phyloP scores from a whole-genome alignment of 2,888 invertebrate genomes.

The Odontocerum albicorne region DNA sequence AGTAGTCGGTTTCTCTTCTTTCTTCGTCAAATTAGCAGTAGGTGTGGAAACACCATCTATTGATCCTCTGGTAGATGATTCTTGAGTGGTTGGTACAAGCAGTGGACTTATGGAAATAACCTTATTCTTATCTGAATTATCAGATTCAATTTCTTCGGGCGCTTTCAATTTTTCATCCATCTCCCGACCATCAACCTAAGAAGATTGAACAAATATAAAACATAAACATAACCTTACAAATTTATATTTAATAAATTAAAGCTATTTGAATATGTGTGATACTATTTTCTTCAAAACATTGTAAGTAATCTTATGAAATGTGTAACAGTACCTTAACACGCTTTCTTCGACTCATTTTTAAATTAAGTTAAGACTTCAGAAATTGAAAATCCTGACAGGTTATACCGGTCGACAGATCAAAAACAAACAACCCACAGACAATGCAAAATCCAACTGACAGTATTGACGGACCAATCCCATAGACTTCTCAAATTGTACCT shows the following conservation, averaged over 20 bases:
- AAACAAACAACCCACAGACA: too few relatives aligned
- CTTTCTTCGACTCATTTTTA: conserved; percentile 62
- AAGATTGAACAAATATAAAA: conserved; percentile 36
- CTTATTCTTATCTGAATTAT: conserved; percentile 65
- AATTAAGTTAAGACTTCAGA: too few relatives aligned
- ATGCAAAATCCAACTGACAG: too few relatives aligned
- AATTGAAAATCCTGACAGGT: too few relatives aligned
- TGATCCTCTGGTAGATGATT: conserved; percentile 56
- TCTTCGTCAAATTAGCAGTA: conserved; percentile 43
- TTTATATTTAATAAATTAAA: too few relatives aligned
- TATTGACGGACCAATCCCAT: too few relatives aligned
- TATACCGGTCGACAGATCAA: too few relatives aligned
- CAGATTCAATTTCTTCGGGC: conserved; percentile 64
- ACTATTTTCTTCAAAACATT: too few relatives aligned
- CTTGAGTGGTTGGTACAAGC: conserved; percentile 52
- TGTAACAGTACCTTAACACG: conserved; percentile 54
- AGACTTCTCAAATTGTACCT: too few relatives aligned
- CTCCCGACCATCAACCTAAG: conserved; percentile 66
- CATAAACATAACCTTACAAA: conserved; percentile 25
- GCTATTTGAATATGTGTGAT: too few relatives aligned
- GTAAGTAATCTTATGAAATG: conserved; percentile 13
- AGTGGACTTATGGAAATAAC: conserved; percentile 60
- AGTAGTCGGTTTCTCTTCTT: conserved; percentile 49
- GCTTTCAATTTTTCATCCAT: conserved; percentile 67
- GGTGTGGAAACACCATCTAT: conserved; percentile 48